Evolutionary conservation across 2,888 invertebrate genomes (phyloP).

Genomic region (Patella caerulea): DNA sequence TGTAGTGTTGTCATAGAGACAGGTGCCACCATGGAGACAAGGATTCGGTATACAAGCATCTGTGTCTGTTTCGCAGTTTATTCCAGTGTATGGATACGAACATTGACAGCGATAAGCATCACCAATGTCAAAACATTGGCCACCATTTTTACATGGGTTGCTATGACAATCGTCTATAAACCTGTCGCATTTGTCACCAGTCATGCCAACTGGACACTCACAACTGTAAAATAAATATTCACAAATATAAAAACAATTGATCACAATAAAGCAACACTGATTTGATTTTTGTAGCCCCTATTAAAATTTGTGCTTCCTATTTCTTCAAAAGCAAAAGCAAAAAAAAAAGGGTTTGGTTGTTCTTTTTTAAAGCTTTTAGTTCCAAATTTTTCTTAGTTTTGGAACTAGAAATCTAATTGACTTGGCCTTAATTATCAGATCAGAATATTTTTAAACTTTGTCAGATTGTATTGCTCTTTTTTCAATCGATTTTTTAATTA

Average conservation of each 20-base stretch:
- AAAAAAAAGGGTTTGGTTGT: too few species aligned
- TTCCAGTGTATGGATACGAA: conserved; percentile 83
- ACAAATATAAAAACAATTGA: neutral
- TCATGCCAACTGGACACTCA: conserved; percentile 51
- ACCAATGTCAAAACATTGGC: conserved; percentile 44
- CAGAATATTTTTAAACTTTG: too few species aligned
- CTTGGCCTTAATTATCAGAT: too few species aligned
- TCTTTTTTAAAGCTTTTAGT: too few species aligned
- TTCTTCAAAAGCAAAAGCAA: neutral
- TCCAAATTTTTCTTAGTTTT: too few species aligned
- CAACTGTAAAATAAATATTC: conserved; percentile 45
- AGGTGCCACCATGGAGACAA: conserved; percentile 60
- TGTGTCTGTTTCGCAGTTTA: conserved; percentile 85
- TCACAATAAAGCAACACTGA: neutral
- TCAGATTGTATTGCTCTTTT: too few species aligned
- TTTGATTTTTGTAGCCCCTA: neutral
- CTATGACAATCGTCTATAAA: conserved; percentile 93
- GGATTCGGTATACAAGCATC: conserved; percentile 61
- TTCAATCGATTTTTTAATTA: too few species aligned
- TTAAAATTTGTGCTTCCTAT: neutral
- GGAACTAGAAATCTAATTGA: too few species aligned
- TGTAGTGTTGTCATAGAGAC: conserved; percentile 45
- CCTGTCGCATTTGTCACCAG: conserved; percentile 78
- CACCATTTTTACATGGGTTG: conserved; percentile 94
- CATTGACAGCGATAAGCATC: conserved; percentile 82